Evolutionary conservation across 2,797 vertebrate genomes (phyloP).

Genomic region (Siniperca obscura): DNA sequence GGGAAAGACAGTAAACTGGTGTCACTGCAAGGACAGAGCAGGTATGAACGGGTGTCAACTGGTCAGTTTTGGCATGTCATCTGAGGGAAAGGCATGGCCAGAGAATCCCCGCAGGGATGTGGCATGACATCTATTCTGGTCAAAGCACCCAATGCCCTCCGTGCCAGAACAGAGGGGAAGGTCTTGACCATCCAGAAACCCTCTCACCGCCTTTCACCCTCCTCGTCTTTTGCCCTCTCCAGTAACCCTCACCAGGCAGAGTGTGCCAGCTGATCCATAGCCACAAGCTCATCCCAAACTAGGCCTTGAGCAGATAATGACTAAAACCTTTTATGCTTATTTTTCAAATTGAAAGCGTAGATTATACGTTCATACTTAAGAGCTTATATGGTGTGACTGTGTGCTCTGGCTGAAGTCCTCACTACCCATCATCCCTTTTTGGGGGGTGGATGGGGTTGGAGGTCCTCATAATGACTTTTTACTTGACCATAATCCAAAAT

Average conservation of each 20-base stretch:
- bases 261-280: constrained; percentile 71
- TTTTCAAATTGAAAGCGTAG: constrained; percentile 81
- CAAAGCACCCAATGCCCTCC: constrained; percentile 66
- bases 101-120: constrained; percentile 67
- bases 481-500: constrained; percentile 83
- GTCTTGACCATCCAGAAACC: constrained; percentile 71
- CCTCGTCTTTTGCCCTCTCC: constrained; percentile 55
- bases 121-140: constrained; percentile 62
- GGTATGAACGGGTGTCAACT: constrained; percentile 49
- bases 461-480: constrained; percentile 83
- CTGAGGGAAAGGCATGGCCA: constrained; percentile 67
- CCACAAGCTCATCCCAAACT: constrained; percentile 73
- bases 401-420: constrained; percentile 69
- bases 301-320: constrained; percentile 75
- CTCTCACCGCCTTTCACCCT: constrained; percentile 4
- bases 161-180: constrained; percentile 69
- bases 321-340: constrained; percentile 81
- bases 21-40: constrained; percentile 44
- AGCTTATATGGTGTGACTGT: constrained; percentile 79
- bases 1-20: constrained; percentile 11
- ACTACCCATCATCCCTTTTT: constrained; percentile 67
- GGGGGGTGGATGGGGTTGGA: constrained; percentile 52
- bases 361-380: constrained; percentile 82
- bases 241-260: constrained; percentile 55
- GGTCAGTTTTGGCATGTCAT: constrained; percentile 71